These are phyloP conservation scores for Crotalus tigris DNA, from an alignment of 2,113 vertebrate species.

Conservation along the genomic window DNA sequence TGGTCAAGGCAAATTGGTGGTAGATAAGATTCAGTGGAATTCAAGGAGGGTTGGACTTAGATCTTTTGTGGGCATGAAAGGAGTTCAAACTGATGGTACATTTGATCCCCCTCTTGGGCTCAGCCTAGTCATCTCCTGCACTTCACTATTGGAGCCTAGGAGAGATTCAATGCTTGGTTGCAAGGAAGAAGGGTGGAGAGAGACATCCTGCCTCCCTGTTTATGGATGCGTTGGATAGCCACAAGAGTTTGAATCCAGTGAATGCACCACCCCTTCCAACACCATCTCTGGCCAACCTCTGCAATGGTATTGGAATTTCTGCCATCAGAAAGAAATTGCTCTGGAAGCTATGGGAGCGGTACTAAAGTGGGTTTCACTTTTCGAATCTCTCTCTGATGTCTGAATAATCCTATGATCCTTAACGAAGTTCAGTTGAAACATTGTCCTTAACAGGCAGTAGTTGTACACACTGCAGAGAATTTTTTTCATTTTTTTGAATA, in stretches of 20 bases:
- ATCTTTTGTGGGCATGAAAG: too few species aligned
- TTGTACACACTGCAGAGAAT: background rate
- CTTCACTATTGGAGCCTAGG: background rate
- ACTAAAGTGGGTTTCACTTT: background rate
- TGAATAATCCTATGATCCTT: background rate
- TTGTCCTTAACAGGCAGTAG: background rate
- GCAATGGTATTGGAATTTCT: background rate
- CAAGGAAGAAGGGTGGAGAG: too few species aligned
- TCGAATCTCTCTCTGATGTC: background rate
- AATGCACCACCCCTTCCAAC: background rate
- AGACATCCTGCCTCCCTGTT: too few species aligned
- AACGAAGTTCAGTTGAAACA: background rate
- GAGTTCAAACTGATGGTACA: too few species aligned
- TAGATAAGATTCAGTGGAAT: too few species aligned
- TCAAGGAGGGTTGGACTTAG: too few species aligned
- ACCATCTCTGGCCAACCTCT: background rate
- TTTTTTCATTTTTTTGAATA: conserved; percentile 8
- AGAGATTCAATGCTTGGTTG: background rate
- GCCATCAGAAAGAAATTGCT: background rate
- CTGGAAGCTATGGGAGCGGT: background rate
- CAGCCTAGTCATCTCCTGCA: background rate
- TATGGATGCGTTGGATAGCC: too few species aligned
- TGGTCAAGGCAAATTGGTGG: too few species aligned
- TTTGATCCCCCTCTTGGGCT: too few species aligned
- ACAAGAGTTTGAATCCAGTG: background rate